phyloP scores from a whole-genome alignment of 1,140 invertebrate species.

The Phthorimaea operculella region DNA sequence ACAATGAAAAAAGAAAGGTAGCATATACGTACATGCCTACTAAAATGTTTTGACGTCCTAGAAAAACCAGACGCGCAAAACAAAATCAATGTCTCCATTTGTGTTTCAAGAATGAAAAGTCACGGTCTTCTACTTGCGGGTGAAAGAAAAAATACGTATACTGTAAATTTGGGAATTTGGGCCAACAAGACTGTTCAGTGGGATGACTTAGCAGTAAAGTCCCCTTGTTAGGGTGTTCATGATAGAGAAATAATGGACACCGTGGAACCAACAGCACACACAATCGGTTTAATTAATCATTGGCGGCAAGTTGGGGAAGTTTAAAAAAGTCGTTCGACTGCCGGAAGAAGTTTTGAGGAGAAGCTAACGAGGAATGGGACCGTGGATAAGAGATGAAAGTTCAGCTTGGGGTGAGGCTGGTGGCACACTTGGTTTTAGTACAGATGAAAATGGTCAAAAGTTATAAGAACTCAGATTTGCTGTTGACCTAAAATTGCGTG shows the following conservation, averaged over 20 bases:
- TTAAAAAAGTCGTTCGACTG: conserved; percentile 59
- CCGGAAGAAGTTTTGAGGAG: conserved; percentile 59
- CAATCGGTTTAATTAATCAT: conserved; percentile 67
- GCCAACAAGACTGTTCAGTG: conserved; percentile 47
- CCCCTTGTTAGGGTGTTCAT: conserved; percentile 34
- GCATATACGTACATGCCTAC: no score
- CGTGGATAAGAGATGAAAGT: conserved; percentile 59
- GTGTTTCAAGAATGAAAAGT: not conserved
- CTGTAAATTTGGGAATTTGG: conserved; percentile 33
- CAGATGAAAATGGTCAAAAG: no score
- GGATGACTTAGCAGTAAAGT: conserved; percentile 49
- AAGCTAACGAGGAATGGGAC: conserved; percentile 62
- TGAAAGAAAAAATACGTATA: conserved; percentile 17
- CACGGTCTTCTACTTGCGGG: conserved; percentile 4
- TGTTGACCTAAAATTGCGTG: not conserved
- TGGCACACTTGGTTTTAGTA: not conserved
- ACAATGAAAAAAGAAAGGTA: no score
- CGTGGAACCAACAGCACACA: conserved; percentile 40
- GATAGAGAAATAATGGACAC: conserved; percentile 54
- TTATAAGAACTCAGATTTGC: not conserved
- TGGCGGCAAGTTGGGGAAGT: conserved; percentile 51
- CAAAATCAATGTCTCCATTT: not conserved
- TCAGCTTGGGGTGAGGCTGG: conserved; percentile 25
- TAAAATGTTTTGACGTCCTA: no score
- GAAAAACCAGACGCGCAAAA: not conserved